These are phyloP conservation scores for Drosophila mulleri DNA, from an alignment of 2,888 invertebrate genomes.

Conservation along the genomic window DNA sequence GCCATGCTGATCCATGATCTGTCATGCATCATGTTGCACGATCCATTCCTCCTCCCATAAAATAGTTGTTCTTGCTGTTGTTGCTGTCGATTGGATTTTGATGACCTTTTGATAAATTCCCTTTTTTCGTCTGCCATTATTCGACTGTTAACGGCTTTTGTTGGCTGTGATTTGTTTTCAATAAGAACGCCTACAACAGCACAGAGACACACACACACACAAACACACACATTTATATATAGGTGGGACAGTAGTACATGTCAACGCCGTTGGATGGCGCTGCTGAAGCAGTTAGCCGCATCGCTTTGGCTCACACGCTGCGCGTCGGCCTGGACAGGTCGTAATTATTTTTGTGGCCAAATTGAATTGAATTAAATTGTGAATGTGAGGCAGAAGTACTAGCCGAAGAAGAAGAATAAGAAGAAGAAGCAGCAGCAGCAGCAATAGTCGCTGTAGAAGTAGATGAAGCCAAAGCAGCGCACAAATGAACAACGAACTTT, in stretches of 20 bases:
- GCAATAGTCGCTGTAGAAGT: conserved; percentile 20
- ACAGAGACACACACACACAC: neutral
- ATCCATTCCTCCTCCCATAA: conserved; percentile 24
- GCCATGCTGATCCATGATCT: conserved; percentile 31
- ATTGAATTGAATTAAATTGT: conserved; percentile 79
- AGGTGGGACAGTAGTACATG: conserved; percentile 55
- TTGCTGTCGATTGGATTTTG: conserved; percentile 69
- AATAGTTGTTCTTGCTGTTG: conserved; percentile 14
- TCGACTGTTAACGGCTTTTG: conserved; percentile 27
- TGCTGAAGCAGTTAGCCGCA: conserved; percentile 19
- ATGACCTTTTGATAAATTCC: conserved; percentile 66
- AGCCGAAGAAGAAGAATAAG: neutral
- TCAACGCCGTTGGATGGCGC: conserved; percentile 68
- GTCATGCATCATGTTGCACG: conserved; percentile 24
- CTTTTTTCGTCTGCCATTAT: conserved; percentile 16
- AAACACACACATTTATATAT: too few species aligned
- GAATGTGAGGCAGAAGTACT: conserved; percentile 48
- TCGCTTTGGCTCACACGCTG: conserved; percentile 65
- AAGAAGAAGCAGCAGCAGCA: neutral
- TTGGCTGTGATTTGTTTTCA: conserved; percentile 40
- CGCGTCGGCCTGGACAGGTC: conserved; percentile 76
- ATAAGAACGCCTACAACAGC: conserved; percentile 40
- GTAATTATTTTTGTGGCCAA: conserved; percentile 80
- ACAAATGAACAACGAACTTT: conserved; percentile 77
- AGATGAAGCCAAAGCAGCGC: conserved; percentile 64